Evolutionary conservation across 2,888 invertebrate species (phyloP).

Genomic region (Sarcophaga caerulescens): DNA sequence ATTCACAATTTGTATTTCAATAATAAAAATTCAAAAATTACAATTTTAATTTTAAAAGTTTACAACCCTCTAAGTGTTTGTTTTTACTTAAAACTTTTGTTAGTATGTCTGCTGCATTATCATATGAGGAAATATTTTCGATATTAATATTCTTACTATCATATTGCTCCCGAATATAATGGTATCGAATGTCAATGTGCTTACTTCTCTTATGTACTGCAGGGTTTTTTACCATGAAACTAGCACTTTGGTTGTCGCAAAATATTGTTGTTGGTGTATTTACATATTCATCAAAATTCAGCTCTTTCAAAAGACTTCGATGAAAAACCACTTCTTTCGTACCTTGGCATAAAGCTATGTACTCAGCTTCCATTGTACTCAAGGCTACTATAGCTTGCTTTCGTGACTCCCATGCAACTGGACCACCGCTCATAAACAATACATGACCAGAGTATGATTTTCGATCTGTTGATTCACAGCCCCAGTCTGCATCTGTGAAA

Average conservation of each 20-base stretch:
- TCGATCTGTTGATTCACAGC: slow-evolving; percentile 56
- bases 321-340: slow-evolving; percentile 32
- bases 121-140: neutral
- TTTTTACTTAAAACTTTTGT: slow-evolving; percentile 3
- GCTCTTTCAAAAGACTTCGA: slow-evolving; percentile 2
- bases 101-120: neutral
- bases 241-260: no score
- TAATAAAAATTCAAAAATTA: neutral
- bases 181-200: no score
- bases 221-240: no score
- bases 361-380: slow-evolving; percentile 66
- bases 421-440: slow-evolving; percentile 53
- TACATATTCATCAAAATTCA: no score
- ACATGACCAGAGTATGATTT: slow-evolving; percentile 62
- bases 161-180: neutral
- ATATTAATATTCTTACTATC: neutral
- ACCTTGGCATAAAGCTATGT: slow-evolving; percentile 61
- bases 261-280: no score
- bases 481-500: slow-evolving; percentile 68
- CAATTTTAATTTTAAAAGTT: neutral
- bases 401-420: slow-evolving; percentile 63
- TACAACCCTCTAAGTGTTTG: neutral
- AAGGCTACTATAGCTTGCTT: slow-evolving; percentile 54
- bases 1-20: no score
- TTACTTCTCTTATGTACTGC: no score